Percentiles rank a stretch among this genome's conserved stretches.
Evolutionary conservation across 2,113 vertebrate genomes (phyloP).

Genomic region (Gracilinanus agilis): DNA sequence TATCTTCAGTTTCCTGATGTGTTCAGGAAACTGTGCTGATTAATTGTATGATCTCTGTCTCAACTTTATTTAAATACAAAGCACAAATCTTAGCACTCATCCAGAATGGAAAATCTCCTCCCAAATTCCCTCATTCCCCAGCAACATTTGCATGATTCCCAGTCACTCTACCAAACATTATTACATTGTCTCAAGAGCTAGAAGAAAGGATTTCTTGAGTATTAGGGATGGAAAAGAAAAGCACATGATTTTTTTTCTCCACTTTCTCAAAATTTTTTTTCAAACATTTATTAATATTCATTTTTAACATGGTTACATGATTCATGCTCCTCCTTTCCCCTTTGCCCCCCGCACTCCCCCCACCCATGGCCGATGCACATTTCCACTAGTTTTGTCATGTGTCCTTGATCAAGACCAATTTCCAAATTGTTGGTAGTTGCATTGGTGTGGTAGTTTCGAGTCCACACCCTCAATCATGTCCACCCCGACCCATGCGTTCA

Average conservation of each 20-base stretch:
- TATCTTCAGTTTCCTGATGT: constrained; percentile 39
- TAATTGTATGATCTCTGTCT: constrained; percentile 64
- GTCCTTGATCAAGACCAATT: no score
- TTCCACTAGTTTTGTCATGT: no score
- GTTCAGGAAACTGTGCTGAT: constrained; percentile 68
- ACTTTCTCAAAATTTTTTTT: constrained; percentile 15
- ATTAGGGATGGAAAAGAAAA: not conserved
- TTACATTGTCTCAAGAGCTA: constrained; percentile 48
- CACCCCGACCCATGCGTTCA: no score
- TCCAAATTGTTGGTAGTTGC: no score
- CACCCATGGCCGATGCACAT: no score
- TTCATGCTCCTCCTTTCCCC: no score
- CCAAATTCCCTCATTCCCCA: not conserved
- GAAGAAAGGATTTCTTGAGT: not conserved
- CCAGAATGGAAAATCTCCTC: constrained; percentile 48
- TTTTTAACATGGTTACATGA: no score
- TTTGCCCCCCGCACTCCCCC: no score
- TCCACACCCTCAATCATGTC: no score
- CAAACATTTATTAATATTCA: no score
- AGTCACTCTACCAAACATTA: constrained; percentile 37
- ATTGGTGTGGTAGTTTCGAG: no score
- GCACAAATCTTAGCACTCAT: constrained; percentile 44
- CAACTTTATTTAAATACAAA: constrained; percentile 73
- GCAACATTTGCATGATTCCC: not conserved
- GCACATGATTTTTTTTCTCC: not conserved